Conservation (phyloP, 1,140 invertebrate genomes). For the Ericerus pela region DNA sequence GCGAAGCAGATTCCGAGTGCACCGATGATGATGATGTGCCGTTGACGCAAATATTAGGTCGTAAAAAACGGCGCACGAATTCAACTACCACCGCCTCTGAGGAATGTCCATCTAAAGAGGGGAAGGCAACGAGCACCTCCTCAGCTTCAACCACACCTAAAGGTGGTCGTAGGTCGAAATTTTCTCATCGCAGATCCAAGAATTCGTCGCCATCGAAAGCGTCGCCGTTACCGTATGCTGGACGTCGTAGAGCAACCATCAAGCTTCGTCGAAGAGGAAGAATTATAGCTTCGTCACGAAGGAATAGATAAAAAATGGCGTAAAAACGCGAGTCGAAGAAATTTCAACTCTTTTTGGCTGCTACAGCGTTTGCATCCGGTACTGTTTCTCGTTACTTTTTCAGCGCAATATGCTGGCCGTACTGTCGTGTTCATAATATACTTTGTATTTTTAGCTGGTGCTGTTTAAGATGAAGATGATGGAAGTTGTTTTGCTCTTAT, state of each 20-base stretch:
- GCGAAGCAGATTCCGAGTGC: conserved; percentile 4
- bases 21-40: conserved; percentile 2
- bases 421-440: no score
- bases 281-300: no score
- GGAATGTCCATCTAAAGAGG: background rate
- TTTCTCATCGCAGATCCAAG: background rate
- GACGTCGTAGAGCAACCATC: background rate
- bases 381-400: no score
- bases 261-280: background rate
- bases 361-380: no score
- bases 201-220: background rate
- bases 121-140: background rate
- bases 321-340: no score
- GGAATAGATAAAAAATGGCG: no score
- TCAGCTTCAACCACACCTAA: background rate
- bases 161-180: background rate
- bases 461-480: no score
- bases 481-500: no score
- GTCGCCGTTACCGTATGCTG: background rate
- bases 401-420: no score
- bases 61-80: background rate
- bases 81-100: background rate
- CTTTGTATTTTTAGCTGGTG: no score
- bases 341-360: no score
- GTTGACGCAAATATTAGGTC: background rate